Evolutionary conservation across 2,888 invertebrate genomes (phyloP), one percentile per base, ranked within the genome.

Genomic region (Drosophila recens): DNA sequence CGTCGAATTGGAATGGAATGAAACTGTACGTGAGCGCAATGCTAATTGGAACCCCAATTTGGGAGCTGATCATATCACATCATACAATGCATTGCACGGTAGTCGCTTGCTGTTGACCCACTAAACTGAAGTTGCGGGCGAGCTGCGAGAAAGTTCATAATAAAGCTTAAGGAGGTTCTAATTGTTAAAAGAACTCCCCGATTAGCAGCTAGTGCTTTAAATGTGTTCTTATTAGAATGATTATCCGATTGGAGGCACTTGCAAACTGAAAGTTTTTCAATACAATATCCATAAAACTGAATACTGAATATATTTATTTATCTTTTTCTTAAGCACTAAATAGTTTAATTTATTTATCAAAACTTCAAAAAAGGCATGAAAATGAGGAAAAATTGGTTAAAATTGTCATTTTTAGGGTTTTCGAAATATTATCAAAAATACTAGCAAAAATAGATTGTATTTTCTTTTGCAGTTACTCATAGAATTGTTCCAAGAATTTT

Each of bases 11-110:
- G 43, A 56, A 20, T 62, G 54, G 34, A 69, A 49, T 49, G 4
- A 57, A 59, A 40, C 49, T 65, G 68, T 89, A 83, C 83, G 83
- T 83, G 89, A 67, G 57, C 53, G 62, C 69, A 71, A 67, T 79
- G 57, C 46, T 56, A 76, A 79, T 66, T 76, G 76, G 52, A 75
- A 51, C 30, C 56, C 45, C 63, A 57, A 67, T 71, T 75, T 46
- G 80, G 71, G 51, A 71, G 63, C 46, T 76, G 71, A 77, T 75
- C 76, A 52, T 61, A 77, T 51, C 68, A 36, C 30, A 43, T 23
- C 43, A 6, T 13, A 70, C 66, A 75, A 53, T 70, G 51, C 46
- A 57, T 34, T 42, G 6, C 42, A 46, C 61, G 46, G 5, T 34
- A 42, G 13, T 9, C 17, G 27, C 9, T 36, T 13, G n/a, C 15